These are phyloP conservation scores for Balearica regulorum DNA, from an alignment of 2,797 vertebrate genomes.

Conservation along the genomic window DNA sequence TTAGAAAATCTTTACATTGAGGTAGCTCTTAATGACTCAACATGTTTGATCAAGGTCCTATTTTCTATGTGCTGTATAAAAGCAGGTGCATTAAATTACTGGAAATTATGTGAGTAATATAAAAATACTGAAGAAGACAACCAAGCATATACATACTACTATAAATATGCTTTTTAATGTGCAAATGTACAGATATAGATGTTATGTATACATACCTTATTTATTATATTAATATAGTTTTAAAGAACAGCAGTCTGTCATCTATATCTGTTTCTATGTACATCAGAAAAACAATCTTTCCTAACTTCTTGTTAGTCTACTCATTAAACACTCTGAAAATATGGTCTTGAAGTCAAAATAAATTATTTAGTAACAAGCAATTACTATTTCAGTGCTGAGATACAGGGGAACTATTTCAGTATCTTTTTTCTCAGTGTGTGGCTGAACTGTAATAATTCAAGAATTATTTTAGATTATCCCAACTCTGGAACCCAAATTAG, in stretches of 20 bases:
- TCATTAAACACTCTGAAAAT: not conserved
- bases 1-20: not conserved
- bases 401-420: not conserved
- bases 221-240: not conserved
- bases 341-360: not conserved
- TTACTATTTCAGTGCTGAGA: not conserved
- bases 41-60: not conserved
- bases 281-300: not conserved
- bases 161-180: not conserved
- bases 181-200: not conserved
- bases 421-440: not conserved
- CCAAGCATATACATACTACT: not conserved
- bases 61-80: not conserved
- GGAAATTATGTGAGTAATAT: not conserved
- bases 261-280: not conserved
- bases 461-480: not conserved
- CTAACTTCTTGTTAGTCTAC: not conserved
- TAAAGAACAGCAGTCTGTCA: not conserved
- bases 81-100: not conserved
- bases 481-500: not conserved
- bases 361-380: not conserved
- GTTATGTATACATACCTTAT: not conserved
- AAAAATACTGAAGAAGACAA: not conserved
- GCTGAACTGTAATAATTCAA: not conserved
- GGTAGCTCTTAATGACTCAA: not conserved